These are phyloP conservation scores for Tyrophagus putrescentiae DNA, from an alignment of 1,140 invertebrate species.

Conservation along the genomic window DNA sequence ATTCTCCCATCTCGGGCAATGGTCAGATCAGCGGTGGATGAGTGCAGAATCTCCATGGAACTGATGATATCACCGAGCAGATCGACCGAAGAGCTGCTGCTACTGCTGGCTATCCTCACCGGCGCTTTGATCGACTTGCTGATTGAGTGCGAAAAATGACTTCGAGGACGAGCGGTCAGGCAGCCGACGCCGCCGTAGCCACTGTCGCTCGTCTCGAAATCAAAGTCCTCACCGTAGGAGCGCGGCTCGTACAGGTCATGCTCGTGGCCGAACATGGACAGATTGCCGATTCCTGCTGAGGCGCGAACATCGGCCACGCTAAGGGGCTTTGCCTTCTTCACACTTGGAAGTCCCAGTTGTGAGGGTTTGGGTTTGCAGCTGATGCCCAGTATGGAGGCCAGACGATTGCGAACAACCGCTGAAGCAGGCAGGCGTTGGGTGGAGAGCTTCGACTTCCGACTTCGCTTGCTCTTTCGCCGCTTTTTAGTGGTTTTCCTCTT, in stretches of 20 bases:
- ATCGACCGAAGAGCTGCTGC: slow-evolving; percentile 38
- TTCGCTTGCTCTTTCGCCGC: slow-evolving; percentile 4
- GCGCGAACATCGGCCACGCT: neutral
- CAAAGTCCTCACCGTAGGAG: slow-evolving; percentile 29
- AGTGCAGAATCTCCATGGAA: slow-evolving; percentile 54
- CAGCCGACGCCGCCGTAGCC: neutral
- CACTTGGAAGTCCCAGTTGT: slow-evolving; percentile 7
- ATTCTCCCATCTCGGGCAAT: slow-evolving; percentile 46
- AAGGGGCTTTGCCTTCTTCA: neutral
- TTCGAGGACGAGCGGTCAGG: neutral
- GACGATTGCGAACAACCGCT: neutral
- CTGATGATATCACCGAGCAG: slow-evolving; percentile 56
- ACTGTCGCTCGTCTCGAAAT: neutral
- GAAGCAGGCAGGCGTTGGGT: slow-evolving; percentile 1
- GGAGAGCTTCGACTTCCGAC: slow-evolving; percentile 7
- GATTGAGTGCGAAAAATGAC: neutral
- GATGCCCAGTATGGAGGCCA: slow-evolving; percentile 12
- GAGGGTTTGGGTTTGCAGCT: slow-evolving; percentile 2
- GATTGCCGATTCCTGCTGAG: slow-evolving; percentile 30
- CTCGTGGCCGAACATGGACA: slow-evolving; percentile 42
- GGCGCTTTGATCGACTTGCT: neutral
- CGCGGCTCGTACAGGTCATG: slow-evolving; percentile 28
- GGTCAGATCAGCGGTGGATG: slow-evolving; percentile 44
- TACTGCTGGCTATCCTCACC: no score
- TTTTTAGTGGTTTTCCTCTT: slow-evolving; percentile 12